These are phyloP conservation scores for Gallirallus australis DNA, from an alignment of 2,797 vertebrate species.

Conservation along the genomic window DNA sequence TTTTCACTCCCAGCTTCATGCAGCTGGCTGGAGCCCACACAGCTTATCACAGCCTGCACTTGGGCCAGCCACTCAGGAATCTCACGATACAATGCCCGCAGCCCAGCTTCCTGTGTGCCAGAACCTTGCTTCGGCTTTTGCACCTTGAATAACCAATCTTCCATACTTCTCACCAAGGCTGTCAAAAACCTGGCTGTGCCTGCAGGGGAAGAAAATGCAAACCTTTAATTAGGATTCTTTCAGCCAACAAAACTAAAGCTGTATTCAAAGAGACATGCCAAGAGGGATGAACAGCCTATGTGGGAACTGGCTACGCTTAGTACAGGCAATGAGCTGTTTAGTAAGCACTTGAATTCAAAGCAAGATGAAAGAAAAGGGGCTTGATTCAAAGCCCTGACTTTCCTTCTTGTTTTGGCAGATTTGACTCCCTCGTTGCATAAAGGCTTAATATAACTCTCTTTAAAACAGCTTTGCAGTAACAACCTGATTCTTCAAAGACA, in stretches of 20 bases:
- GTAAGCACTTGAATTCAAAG: not conserved
- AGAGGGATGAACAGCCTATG: not conserved
- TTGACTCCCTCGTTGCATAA: not conserved
- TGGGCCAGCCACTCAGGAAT: slow-evolving; percentile 75
- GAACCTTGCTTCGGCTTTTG: slow-evolving; percentile 22
- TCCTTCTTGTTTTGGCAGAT: not conserved
- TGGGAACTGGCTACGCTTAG: not conserved
- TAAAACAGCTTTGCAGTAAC: not conserved
- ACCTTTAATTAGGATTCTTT: not conserved
- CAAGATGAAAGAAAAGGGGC: not conserved
- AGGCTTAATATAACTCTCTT: not conserved
- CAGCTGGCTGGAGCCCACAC: slow-evolving; percentile 46
- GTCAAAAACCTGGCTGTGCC: slow-evolving; percentile 77
- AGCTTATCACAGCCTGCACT: slow-evolving; percentile 62
- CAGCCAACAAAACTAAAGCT: slow-evolving; percentile 18
- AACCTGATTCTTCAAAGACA: not conserved
- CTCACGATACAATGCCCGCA: slow-evolving; percentile 71
- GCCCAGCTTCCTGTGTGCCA: slow-evolving; percentile 60
- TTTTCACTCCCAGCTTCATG: slow-evolving; percentile 44
- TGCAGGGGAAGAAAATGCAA: slow-evolving; percentile 27
- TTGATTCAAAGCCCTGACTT: not conserved
- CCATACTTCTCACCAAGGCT: slow-evolving; percentile 73
- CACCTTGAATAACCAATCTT: slow-evolving; percentile 77
- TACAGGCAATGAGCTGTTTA: slow-evolving; percentile 7
- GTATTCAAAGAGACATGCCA: not conserved